Evolutionary conservation across 2,113 vertebrate genomes (phyloP).

Genomic region (Vidua chalybeata): DNA sequence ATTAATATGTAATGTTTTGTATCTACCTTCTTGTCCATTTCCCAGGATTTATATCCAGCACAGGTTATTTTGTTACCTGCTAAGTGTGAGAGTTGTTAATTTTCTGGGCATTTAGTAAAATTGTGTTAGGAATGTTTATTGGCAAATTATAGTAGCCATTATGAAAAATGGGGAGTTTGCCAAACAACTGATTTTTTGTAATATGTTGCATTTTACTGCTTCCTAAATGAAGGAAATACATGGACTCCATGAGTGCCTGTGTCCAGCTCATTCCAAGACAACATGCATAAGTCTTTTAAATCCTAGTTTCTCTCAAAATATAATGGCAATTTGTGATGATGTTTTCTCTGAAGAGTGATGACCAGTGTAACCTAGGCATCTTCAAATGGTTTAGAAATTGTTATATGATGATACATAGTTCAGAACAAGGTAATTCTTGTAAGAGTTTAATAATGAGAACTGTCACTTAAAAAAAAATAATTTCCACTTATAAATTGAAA

Average conservation of each 20-base stretch:
- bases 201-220: neutral
- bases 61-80: neutral
- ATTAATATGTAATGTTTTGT: neutral
- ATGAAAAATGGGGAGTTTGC: neutral
- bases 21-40: neutral
- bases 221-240: rapidly evolving
- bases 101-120: neutral
- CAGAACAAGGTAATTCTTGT: neutral
- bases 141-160: rapidly evolving
- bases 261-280: neutral
- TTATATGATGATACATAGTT: neutral
- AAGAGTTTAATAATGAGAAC: neutral
- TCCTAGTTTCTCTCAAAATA: neutral
- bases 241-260: neutral
- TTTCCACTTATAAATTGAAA: neutral
- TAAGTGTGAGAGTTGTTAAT: neutral
- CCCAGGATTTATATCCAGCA: neutral
- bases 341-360: neutral
- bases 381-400: neutral
- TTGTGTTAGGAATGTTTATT: neutral
- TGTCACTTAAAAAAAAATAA: neutral
- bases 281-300: neutral
- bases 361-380: neutral
- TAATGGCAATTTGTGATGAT: neutral
- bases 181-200: neutral